Evolutionary conservation across 2,797 vertebrate genomes (phyloP), one percentile per base, ranked within the genome.

Genomic region (Dendrocincla fuliginosa): DNA sequence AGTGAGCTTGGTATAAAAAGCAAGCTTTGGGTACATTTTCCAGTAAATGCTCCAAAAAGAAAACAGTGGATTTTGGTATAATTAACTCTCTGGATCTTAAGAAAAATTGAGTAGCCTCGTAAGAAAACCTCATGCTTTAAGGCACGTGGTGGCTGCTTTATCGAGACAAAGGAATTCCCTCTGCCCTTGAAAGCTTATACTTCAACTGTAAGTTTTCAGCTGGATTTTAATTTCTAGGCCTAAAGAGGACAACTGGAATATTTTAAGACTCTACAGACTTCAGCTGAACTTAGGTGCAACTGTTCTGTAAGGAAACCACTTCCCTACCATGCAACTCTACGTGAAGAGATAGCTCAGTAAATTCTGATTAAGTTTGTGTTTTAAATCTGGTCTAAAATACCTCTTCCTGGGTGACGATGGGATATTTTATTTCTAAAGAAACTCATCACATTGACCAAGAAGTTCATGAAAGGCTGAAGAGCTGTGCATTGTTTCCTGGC

Each of bases 341-440:
- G 57, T 49, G 42, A 65, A 84, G 75, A 70, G 15, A 11, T 44
- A 81, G 60, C 24, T 67, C 1, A 0, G 27, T 56, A 64, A 93
- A 67, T 30, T 61, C 56, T n/a, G 18, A 49, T 41, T 17, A 63
- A 52, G 57, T 39, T 67, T 74, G 30, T 55, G 27, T 61, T 39
- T 60, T 83, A 57, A 60, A 78, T 35, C 41, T 93, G 46, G 55
- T 64, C 59, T 77, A 53, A 93, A 91, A 79, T 79, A 94, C 70
- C n/a, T 84, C 91, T 89, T 86, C 75, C 70, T 60, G 56, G 18
- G 49, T 81, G 83, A 74, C 41, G 59, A 94, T 19, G 25, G 63
- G 37, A 23, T 86, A 61, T 73, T 95, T 95, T 88, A 53, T 91
- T 95, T 93, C 80, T 87, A 87, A 53, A 70, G 70, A 79, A 94